Evolutionary conservation across 2,888 invertebrate genomes (phyloP), one percentile per base, ranked within the genome.

Genomic region (Dasysyrphus tricinctus): DNA sequence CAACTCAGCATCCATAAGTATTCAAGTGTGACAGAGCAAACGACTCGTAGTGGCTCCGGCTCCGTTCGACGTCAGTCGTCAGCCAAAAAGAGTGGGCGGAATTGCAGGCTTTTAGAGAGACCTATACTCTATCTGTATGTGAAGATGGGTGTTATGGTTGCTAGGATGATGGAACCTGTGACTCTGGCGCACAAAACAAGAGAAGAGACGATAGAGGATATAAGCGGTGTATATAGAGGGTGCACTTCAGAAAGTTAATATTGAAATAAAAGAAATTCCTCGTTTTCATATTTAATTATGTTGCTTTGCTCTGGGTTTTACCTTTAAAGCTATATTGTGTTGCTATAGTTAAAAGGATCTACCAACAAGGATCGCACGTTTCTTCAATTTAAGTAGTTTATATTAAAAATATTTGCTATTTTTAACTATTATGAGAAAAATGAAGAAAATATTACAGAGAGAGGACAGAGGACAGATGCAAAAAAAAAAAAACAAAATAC

Each of bases 201-300:
- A 14, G 54, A 32, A 14, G 24, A 5, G 32, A 8, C 29, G 24
- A 24, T 32, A n/a, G 19, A 11, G 74, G 12, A 37, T 39, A 5
- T 39, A 12, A 3, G 9, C 37, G n/a, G n/a, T 11, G 24, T 69
- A 57, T 42, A 49, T 2, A 49, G 49, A 11, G 56, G 61, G 59
- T 70, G 65, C 78, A 82, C 86, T 86, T 86, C 82, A 86, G 72
- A 82, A 86, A 86, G 86, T 78, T 86, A 86, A 86, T 86, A 86
- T 86, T 86, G 82, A 79, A 84, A 86, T 86, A 75, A 81, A 82
- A 82, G 86, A 86, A 86, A 86, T 86, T 86, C 82, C 75, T 82
- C 75, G 82, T 72, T 86, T 86, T 86, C 82, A 75, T 86, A 86
- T 82, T 86, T 86, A 82, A 86, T 86, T 82, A 86, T 78, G 67